A percentile compares a stretch with the other conserved stretches of the same genome.
These are phyloP conservation scores for Temnothorax nylanderi DNA, from an alignment of 1,140 invertebrate genomes.

Conservation along the genomic window DNA sequence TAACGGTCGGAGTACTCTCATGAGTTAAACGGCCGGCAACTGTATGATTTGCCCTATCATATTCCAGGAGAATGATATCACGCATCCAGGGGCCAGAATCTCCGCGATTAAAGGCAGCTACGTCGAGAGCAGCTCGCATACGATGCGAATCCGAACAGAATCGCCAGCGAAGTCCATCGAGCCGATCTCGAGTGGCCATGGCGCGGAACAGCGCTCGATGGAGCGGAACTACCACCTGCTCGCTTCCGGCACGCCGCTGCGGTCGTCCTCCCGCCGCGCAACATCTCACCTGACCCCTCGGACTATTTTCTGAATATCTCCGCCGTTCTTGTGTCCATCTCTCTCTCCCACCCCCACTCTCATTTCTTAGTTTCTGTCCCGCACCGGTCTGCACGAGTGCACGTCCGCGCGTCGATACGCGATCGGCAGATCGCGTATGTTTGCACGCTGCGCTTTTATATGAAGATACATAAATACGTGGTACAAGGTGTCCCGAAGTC, in stretches of 20 bases:
- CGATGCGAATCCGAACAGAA: slow-evolving; percentile 72
- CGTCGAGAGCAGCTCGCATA: slow-evolving; percentile 53
- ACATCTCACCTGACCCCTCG: slow-evolving; percentile 66
- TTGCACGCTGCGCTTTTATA: background rate
- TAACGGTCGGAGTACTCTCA: background rate
- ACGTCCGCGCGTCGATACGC: slow-evolving; percentile 9
- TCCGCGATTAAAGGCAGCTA: slow-evolving; percentile 2
- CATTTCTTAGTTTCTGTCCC: slow-evolving; percentile 56
- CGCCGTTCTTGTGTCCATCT: slow-evolving; percentile 40
- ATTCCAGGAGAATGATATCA: background rate
- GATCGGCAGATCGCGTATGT: background rate
- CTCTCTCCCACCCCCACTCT: slow-evolving; percentile 4
- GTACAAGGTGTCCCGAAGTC: slow-evolving; percentile 32
- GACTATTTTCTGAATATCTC: slow-evolving; percentile 61
- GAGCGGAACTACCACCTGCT: slow-evolving; percentile 86
- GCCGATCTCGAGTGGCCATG: slow-evolving; percentile 83
- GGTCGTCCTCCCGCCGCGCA: slow-evolving; percentile 68
- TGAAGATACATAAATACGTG: background rate
- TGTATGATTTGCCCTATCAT: background rate
- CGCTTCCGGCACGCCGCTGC: slow-evolving; percentile 83
- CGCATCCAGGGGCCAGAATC: background rate
- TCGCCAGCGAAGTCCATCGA: slow-evolving; percentile 73
- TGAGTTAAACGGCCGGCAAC: background rate
- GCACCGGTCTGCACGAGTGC: slow-evolving; percentile 40
- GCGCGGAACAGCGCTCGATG: slow-evolving; percentile 85